Conservation (phyloP, 2,888 invertebrate genomes). For the Drosophila formosana region DNA sequence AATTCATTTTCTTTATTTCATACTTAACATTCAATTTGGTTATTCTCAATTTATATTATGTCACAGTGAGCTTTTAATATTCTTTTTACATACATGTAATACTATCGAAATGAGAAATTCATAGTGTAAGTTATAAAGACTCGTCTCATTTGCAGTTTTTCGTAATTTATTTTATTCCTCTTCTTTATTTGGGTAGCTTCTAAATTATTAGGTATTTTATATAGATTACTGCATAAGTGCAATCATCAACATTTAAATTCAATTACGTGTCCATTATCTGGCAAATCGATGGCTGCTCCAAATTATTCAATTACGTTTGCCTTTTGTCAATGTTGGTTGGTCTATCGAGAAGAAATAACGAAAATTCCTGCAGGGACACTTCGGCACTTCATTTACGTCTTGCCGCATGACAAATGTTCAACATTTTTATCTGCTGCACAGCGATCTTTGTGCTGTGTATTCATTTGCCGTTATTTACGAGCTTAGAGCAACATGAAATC, state of each 20-base stretch:
- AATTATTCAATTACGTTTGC: slow-evolving; percentile 66
- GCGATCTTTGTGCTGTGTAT: slow-evolving; percentile 33
- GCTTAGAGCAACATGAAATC: slow-evolving; percentile 57
- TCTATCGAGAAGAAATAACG: neutral
- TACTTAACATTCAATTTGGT: neutral
- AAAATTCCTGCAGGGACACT: slow-evolving; percentile 11
- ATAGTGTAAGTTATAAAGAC: too few species aligned
- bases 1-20: too few species aligned
- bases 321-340: slow-evolving; percentile 12
- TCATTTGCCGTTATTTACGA: slow-evolving; percentile 43
- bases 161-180: too few species aligned
- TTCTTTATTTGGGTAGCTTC: neutral
- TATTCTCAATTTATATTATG: too few species aligned
- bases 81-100: too few species aligned
- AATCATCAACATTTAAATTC: slow-evolving; percentile 50
- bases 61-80: too few species aligned
- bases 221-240: too few species aligned
- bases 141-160: too few species aligned
- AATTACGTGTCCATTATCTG: slow-evolving; percentile 59
- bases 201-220: too few species aligned
- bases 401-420: slow-evolving; percentile 61
- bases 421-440: slow-evolving; percentile 46
- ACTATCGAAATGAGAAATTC: too few species aligned
- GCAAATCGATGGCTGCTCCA: slow-evolving; percentile 22
- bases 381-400: slow-evolving; percentile 55